Conservation (phyloP, 1,140 invertebrate species). For the Solenopsis invicta region DNA sequence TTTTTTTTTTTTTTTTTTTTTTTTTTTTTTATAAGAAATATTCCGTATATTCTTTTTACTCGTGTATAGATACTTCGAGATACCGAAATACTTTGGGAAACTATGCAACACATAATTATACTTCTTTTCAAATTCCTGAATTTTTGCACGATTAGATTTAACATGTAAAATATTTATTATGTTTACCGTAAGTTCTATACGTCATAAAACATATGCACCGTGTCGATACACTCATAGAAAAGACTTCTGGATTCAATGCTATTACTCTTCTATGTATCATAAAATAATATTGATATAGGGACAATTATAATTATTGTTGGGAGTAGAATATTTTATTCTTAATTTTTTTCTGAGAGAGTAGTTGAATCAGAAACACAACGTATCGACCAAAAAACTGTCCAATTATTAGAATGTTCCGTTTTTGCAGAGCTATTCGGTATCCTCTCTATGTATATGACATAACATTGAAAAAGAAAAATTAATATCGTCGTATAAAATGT, state of each 20-base stretch:
- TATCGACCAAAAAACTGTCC: slow-evolving; percentile 98
- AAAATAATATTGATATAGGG: too few relatives aligned
- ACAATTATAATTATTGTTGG: too few relatives aligned
- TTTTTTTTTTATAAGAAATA: neutral
- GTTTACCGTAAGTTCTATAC: slow-evolving; percentile 90
- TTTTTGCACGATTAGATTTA: slow-evolving; percentile 74
- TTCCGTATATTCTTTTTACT: slow-evolving; percentile 39
- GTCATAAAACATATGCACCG: slow-evolving; percentile 99
- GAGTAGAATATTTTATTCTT: too few relatives aligned
- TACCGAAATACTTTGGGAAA: slow-evolving; percentile 80
- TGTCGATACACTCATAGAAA: too few relatives aligned
- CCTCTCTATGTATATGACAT: slow-evolving; percentile 69
- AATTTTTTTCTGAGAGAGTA: too few relatives aligned
- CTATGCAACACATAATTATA: slow-evolving; percentile 78
- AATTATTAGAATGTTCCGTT: slow-evolving; percentile 97
- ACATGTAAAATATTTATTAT: slow-evolving; percentile 79
- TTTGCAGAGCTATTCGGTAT: slow-evolving; percentile 84
- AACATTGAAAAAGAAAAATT: neutral
- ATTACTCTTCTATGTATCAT: too few relatives aligned
- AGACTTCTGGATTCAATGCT: too few relatives aligned
- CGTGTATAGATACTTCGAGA: slow-evolving; percentile 35
- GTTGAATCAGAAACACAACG: slow-evolving; percentile 99
- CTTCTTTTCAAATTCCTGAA: slow-evolving; percentile 72
- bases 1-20: neutral
- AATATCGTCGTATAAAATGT: slow-evolving; percentile 27